Percentiles rank a stretch among this genome's conserved stretches.
Conservation (phyloP, 2,797 vertebrate species). For the Graptemys geographica region DNA sequence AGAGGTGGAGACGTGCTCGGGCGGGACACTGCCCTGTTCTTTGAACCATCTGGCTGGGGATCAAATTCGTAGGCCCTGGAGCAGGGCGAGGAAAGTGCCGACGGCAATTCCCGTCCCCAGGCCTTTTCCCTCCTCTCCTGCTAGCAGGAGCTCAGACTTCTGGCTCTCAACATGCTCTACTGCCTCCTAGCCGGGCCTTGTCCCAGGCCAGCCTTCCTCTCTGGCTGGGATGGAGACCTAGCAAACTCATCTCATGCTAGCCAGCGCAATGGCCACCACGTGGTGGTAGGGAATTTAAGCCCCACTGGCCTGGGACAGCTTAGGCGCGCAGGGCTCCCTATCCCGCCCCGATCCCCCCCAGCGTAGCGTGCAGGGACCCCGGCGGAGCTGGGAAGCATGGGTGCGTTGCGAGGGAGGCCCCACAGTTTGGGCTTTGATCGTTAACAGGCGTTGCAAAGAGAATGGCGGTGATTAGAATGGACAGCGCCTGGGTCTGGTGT, state of each 20-base stretch:
- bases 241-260: background rate
- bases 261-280: background rate
- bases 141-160: background rate
- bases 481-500: background rate
- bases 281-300: background rate
- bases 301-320: background rate
- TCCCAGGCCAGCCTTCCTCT: background rate
- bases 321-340: background rate
- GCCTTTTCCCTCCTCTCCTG: background rate
- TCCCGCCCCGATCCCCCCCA: background rate
- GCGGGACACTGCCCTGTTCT: background rate
- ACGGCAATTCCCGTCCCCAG: background rate
- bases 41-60: background rate
- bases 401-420: background rate
- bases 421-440: background rate
- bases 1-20: background rate
- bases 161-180: background rate
- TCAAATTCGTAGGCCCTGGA: background rate
- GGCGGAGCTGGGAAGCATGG: background rate
- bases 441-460: background rate
- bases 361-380: background rate
- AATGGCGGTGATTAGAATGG: background rate
- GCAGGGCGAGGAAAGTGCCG: background rate
- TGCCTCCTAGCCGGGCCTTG: background rate
- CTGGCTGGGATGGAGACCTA: background rate